Evolutionary conservation across 2,888 invertebrate genomes (phyloP), one percentile per base, ranked within the genome.

Genomic region (Drosophila anomelani): DNA sequence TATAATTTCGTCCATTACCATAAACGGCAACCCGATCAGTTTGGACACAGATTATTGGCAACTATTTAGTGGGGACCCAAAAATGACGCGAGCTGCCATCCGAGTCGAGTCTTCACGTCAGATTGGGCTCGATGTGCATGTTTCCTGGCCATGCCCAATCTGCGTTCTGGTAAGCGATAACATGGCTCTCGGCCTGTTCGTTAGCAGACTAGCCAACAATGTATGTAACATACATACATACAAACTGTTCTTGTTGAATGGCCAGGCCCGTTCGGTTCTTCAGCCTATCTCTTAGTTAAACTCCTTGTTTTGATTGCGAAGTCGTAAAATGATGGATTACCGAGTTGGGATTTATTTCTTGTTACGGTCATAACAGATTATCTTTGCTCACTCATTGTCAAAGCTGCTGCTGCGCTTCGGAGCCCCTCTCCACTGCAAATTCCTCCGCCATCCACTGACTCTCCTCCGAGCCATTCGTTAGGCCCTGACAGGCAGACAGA

Each of bases 1-100:
- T 89, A 83, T 82, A 90, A 90, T 90, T 90, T 90, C 84, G 87
- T 81, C 78, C 79, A 87, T 90, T 88, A 82, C 90, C 90, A 88
- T 91, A 91, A 89, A 90, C 78, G 90, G 90, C 80, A 81, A 88
- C 29, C 76, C 76, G 83, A 81, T 83, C 88, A 81, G 84, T 88
- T 87, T 89, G 87, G 88, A 80, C 88, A 91, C 84, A 89, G 87
- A 88, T 86, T 90, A 91, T 89, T 88, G 87, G 81, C 77, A 83
- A 81, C 83, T 80, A 82, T 84, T 85, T 85, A 88, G 82, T 63
- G 60, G 67, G 47, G 51, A 56, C 49, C 60, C 75, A 75, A 83
- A 81, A 77, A 73, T 77, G 74, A 77, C 75, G 75, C 69, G 69
- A 85, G 83, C 88, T 82, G 80, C 80, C 83, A 88, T 29, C 76